A percentile compares a stretch with the other conserved stretches of the same genome.
Conservation (phyloP, 2,797 vertebrate genomes). For the Amblyopsis hoosieri region DNA sequence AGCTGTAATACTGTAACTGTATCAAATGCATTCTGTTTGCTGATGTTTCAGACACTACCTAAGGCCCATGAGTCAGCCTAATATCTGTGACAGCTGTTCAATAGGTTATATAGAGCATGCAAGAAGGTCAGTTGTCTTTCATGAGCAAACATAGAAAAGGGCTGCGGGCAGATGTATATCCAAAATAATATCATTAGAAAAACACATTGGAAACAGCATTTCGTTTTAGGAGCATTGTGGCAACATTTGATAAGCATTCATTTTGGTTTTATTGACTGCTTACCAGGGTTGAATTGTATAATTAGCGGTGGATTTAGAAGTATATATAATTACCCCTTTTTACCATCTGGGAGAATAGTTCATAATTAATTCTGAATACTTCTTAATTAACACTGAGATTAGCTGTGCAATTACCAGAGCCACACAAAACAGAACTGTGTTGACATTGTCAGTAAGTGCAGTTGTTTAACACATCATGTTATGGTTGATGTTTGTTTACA, state of each 20-base stretch:
- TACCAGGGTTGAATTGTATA: slow-evolving; percentile 38
- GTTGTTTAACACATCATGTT: slow-evolving; percentile 9
- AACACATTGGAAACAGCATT: background rate
- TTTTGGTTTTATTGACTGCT: slow-evolving; percentile 40
- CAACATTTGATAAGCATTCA: slow-evolving; percentile 26
- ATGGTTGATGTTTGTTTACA: background rate
- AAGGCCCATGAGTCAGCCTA: slow-evolving; percentile 40
- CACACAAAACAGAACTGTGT: slow-evolving; percentile 37
- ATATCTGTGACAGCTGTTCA: slow-evolving; percentile 45
- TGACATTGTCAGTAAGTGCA: slow-evolving; percentile 17
- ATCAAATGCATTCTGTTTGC: slow-evolving; percentile 55
- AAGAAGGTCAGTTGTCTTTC: slow-evolving; percentile 40
- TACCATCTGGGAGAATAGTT: slow-evolving; percentile 48
- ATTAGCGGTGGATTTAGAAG: slow-evolving; percentile 54
- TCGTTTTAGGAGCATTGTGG: slow-evolving; percentile 16
- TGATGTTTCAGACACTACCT: slow-evolving; percentile 44
- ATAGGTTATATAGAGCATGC: slow-evolving; percentile 45
- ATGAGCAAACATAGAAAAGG: slow-evolving; percentile 19
- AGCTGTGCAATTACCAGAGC: slow-evolving; percentile 48
- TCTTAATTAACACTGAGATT: slow-evolving; percentile 57
- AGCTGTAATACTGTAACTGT: slow-evolving; percentile 15
- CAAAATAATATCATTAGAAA: slow-evolving; percentile 9
- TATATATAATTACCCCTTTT: slow-evolving; percentile 52
- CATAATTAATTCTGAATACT: slow-evolving; percentile 63
- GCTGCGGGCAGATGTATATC: slow-evolving; percentile 6